Evolutionary conservation across 1,140 invertebrate genomes (phyloP), one percentile per base, ranked within the genome.

Genomic region (Trinorchestia longiramus): DNA sequence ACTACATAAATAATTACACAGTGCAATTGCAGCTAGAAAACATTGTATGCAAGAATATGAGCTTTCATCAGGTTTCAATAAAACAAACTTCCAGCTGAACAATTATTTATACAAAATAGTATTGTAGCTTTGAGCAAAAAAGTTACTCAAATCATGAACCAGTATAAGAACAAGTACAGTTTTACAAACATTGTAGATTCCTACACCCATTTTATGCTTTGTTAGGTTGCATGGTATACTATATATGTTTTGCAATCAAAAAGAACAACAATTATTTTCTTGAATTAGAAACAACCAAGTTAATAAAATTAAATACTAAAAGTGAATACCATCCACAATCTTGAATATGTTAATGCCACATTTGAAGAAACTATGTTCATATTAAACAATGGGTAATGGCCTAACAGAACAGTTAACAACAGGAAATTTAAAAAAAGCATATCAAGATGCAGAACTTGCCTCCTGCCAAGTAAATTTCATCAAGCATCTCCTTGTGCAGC

Each of bases 401-500:
- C 62, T 77, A 77, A 36, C 62, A 77, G 11, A 77, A 11, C 62
- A 77, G 1, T 19, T 23, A 28, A 77, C 28, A 28, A 77, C 11
- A 77, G 28, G 28, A 36, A 77, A 36, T 77, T n/a, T n/a, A n/a
- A 77, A 28, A 77, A 77, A 15, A 19, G 62, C 1, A 23, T 23
- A 28, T 36, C 28, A 77, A 77, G 15, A 77, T 36, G 36, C 3
- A 42, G 88, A 90, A 95, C 47, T 23, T 28, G 92, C 87, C 90
- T 62, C 62, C 96, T 44, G 87, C 88, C 87, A 96, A 57, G 43
- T 23, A 53, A 87, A 77, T 44, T 42, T 95, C 92, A 57, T 95
- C 47, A 0, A 94, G 90, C 43, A 96, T 95, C n/a, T 94, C 62
- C 44, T 94, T 77, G 23, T 91, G 90, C 36, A 87, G 62, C 95